Conservation (phyloP, 2,113 vertebrate species). For the Dermatemys mawii region DNA sequence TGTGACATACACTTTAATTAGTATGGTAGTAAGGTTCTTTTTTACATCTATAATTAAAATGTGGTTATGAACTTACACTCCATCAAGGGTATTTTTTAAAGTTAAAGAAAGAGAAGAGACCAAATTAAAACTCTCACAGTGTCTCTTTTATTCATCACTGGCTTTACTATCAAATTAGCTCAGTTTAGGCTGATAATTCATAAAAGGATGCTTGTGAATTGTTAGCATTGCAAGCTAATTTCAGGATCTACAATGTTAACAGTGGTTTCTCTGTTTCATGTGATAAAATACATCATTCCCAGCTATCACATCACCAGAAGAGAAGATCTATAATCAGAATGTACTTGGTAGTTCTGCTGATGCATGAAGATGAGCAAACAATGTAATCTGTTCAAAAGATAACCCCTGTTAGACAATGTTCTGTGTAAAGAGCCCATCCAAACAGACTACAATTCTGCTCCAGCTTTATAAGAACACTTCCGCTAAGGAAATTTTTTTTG, state of each 20-base stretch:
- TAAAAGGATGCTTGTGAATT: background rate
- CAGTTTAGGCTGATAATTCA: background rate
- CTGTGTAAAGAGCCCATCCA: slow-evolving; percentile 9
- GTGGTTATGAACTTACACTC: background rate
- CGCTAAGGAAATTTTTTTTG: background rate
- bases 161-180: background rate
- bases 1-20: slow-evolving; percentile 61
- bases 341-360: background rate
- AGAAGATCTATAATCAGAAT: slow-evolving; percentile 21
- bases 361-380: slow-evolving; percentile 41
- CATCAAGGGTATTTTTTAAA: slow-evolving; percentile 19
- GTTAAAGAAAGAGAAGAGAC: slow-evolving; percentile 14
- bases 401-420: background rate
- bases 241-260: background rate
- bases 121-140: slow-evolving; percentile 38
- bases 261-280: background rate
- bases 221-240: background rate
- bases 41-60: slow-evolving; percentile 48
- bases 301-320: background rate
- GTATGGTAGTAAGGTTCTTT: background rate
- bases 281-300: background rate
- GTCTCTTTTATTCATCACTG: background rate
- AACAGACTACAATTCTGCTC: background rate
- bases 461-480: slow-evolving; percentile 5
- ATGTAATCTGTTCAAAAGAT: background rate